Conservation (phyloP, 2,113 vertebrate genomes). For the Mormoops blainvillei region DNA sequence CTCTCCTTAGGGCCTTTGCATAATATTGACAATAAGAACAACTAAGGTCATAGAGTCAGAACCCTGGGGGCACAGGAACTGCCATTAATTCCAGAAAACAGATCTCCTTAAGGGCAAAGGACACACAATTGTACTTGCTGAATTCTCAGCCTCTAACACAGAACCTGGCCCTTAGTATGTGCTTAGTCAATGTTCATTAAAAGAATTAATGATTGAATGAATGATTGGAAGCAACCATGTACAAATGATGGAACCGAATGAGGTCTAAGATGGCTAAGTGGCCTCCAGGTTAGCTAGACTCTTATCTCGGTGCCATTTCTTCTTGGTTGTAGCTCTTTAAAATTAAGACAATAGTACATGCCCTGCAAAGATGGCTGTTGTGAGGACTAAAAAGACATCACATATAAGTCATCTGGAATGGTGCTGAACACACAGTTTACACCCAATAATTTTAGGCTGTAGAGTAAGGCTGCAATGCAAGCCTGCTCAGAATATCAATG, state of each 20-base stretch:
- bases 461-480: not conserved
- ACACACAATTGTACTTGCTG: not conserved
- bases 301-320: not conserved
- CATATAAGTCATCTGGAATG: conserved; percentile 20
- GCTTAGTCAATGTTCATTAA: not conserved
- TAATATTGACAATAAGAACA: not conserved
- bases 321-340: not conserved
- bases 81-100: not conserved
- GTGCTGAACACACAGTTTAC: not conserved
- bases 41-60: not conserved
- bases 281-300: not conserved
- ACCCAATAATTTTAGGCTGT: not conserved
- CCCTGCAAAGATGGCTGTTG: not conserved
- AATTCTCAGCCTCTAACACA: not conserved
- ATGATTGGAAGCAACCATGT: not conserved
- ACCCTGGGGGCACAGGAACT: not conserved
- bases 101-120: not conserved
- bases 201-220: not conserved
- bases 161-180: not conserved
- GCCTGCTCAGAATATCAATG: not conserved
- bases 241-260: not conserved
- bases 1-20: not conserved
- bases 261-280: not conserved
- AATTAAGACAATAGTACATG: not conserved
- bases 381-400: not conserved